Percentiles rank a stretch among this genome's conserved stretches.
phyloP scores from a whole-genome alignment of 2,888 invertebrate genomes.

The Yponomeuta cagnagella region DNA sequence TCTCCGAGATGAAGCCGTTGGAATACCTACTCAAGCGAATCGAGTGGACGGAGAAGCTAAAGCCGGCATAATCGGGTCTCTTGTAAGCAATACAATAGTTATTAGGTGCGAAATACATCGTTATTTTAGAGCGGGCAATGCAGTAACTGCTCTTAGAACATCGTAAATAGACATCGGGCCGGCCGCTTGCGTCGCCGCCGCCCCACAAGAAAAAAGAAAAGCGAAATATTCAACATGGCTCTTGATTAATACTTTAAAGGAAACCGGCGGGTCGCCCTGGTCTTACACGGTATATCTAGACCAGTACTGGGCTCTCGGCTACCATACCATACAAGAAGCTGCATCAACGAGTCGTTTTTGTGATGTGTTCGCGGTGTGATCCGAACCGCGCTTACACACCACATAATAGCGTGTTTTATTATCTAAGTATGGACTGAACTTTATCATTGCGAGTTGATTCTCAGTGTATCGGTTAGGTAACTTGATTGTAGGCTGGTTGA shows the following conservation, averaged over 20 bases:
- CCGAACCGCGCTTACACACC: background rate
- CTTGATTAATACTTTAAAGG: slow-evolving; percentile 66
- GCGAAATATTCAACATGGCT: slow-evolving; percentile 34
- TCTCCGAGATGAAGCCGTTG: background rate
- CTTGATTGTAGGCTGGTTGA: slow-evolving; percentile 9
- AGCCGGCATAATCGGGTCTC: background rate
- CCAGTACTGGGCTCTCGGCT: slow-evolving; percentile 1
- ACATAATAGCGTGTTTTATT: slow-evolving; percentile 7
- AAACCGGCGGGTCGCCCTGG: slow-evolving; percentile 44
- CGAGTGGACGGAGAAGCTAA: background rate
- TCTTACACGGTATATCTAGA: slow-evolving; percentile 32
- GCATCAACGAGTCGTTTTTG: background rate
- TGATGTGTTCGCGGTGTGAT: background rate
- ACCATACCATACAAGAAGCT: slow-evolving; percentile 7
- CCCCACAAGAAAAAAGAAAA: slow-evolving; percentile 10
- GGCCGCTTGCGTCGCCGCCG: slow-evolving; percentile 9
- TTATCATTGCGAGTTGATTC: slow-evolving; percentile 10
- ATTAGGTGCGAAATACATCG: slow-evolving; percentile 16
- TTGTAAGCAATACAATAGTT: slow-evolving; percentile 14
- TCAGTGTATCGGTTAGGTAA: slow-evolving; percentile 12
- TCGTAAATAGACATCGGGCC: slow-evolving; percentile 12
- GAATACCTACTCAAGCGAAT: background rate
- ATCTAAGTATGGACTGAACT: background rate
- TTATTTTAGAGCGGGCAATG: slow-evolving; percentile 13
- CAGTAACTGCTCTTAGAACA: slow-evolving; percentile 7